Evolutionary conservation across 2,888 invertebrate genomes (phyloP).

Genomic region (Aleiodes testaceus): DNA sequence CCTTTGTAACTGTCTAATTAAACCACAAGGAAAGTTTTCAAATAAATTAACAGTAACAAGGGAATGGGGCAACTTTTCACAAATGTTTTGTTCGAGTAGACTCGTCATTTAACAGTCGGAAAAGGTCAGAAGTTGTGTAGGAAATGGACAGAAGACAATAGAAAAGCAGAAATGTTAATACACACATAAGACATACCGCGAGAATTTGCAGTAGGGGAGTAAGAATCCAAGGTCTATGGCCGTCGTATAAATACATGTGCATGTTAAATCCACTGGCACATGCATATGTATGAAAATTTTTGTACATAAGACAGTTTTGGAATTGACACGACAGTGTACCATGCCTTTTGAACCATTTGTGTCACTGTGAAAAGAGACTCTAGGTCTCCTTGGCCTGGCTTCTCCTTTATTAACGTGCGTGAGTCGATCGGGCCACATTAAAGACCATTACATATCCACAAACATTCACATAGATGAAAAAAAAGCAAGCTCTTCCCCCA

Average conservation of each 20-base stretch:
- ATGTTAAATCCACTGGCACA: slow-evolving; percentile 2
- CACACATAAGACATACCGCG: slow-evolving; percentile 9
- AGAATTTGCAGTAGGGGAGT: slow-evolving; percentile 10
- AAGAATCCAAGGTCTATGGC: slow-evolving; percentile 27
- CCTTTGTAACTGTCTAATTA: slow-evolving; percentile 2
- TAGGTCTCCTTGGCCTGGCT: slow-evolving; percentile 43
- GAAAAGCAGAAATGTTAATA: slow-evolving; percentile 2
- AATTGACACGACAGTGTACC: slow-evolving; percentile 21
- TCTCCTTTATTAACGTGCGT: slow-evolving; percentile 40
- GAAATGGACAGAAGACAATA: background rate
- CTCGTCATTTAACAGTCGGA: background rate
- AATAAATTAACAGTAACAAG: slow-evolving; percentile 22
- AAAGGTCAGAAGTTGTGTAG: slow-evolving; percentile 26
- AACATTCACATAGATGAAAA: background rate
- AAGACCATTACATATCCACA: background rate
- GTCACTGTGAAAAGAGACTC: slow-evolving; percentile 28
- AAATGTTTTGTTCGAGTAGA: slow-evolving; percentile 5
- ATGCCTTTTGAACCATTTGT: slow-evolving; percentile 23
- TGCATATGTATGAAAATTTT: slow-evolving; percentile 33
- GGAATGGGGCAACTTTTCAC: background rate
- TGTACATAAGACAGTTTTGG: slow-evolving; percentile 7
- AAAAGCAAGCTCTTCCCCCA: background rate
- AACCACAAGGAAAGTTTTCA: slow-evolving; percentile 1
- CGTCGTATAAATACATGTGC: slow-evolving; percentile 26
- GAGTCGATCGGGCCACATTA: slow-evolving; percentile 28